phyloP scores from a whole-genome alignment of 2,113 vertebrate genomes.

The Athene noctua region DNA sequence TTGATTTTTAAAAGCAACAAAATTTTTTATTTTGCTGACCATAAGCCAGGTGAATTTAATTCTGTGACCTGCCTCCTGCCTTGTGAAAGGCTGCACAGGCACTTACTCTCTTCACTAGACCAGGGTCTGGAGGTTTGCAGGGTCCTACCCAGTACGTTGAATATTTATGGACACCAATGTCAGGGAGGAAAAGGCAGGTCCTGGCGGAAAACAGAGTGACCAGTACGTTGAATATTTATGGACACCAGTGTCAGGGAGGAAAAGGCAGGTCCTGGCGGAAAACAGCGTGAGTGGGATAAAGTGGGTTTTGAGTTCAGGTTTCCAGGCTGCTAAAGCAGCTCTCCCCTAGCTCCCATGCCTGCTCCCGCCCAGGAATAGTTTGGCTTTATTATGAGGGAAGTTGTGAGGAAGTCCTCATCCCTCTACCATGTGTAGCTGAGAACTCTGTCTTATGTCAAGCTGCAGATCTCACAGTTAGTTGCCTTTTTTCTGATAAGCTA shows the following conservation, averaged over 20 bases:
- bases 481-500: not conserved
- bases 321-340: not conserved
- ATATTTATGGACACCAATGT: not conserved
- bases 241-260: no score
- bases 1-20: not conserved
- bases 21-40: not conserved
- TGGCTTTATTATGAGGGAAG: not conserved
- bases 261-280: no score
- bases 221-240: no score
- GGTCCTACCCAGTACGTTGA: not conserved
- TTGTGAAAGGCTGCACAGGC: not conserved
- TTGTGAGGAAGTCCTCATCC: not conserved
- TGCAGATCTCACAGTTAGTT: not conserved
- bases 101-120: not conserved
- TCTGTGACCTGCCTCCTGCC: not conserved
- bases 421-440: not conserved
- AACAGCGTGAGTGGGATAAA: not conserved
- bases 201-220: not conserved
- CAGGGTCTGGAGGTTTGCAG: not conserved
- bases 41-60: not conserved
- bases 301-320: not conserved
- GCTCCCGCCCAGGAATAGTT: not conserved
- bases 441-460: not conserved
- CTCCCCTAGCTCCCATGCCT: fast-evolving
- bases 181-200: not conserved